Base-by-base conservation (phyloP, 2,113 vertebrate genomes). In the Phycodurus eques region DNA sequence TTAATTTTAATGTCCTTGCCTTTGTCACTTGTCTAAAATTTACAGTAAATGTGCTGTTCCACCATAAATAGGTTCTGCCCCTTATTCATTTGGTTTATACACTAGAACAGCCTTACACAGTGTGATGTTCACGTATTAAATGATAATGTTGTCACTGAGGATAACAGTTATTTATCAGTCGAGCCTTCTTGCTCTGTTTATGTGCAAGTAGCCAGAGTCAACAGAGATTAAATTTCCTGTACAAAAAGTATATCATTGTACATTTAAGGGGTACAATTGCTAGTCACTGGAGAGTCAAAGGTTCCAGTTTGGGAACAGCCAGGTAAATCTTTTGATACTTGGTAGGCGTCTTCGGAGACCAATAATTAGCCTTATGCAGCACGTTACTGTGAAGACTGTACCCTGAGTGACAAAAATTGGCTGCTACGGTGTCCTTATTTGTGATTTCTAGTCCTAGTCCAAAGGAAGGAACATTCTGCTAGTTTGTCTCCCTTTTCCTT, bases 1-100 rank as follows among this genome's bases (percentile, higher is more conserved):
- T 82, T 80, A 33, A 75, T 68, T 83, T 71, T 65, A 47, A 6
- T 39, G 39, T 43, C 44, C 73, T 73, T 73, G 71, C 73, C 64
- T 80, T 67, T 72, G 75, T 73, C 60, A 22, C 39, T 71, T 56
- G 69, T 76, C 31, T n/a, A 77, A 87, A 79, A 68, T 15, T 17
- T 61, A 42, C 61, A 42, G 3, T 9, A 17, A 63, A n/a, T 11
- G 8, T 63, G 20, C 61, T n/a, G 19, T 17, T 39, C 14, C 60
- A 42, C 20, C 53, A 56, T 22, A 22, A 62, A 8, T 3, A 15
- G 12, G 27, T 39, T 62, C 53, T 11, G 8, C 17, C 8, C 2
- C 35, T 5, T 42, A 62, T 62, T 35, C 35, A 42, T 39, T 35
- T 14, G 12, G 27, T 60, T 61, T 77, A 61, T 79, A 82, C 73